Base-by-base conservation (phyloP, 1,140 invertebrate species). In the Semibalanus balanoides region DNA sequence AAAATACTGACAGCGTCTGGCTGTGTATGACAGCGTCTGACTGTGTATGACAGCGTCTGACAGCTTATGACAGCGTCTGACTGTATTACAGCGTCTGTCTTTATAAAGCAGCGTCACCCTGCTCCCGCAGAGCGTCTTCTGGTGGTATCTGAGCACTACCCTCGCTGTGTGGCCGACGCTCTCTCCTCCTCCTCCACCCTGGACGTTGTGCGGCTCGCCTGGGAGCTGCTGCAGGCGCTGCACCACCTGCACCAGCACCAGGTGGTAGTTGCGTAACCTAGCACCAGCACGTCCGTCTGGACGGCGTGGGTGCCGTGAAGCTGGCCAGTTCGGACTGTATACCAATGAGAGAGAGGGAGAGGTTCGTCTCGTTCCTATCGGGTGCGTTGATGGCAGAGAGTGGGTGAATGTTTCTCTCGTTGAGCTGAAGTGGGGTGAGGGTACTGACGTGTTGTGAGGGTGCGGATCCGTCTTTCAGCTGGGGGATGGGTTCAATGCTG, bases 81-180 rank as follows among this genome's bases (percentile, higher is more conserved):
- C n/a, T n/a, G n/a, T n/a, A n/a, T n/a, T n/a, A n/a, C n/a, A n/a
- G n/a, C n/a, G n/a, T n/a, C n/a, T n/a, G n/a, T n/a, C n/a, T n/a
- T n/a, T n/a, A n/a, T n/a, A n/a, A n/a, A n/a, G n/a, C n/a, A n/a
- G n/a, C n/a, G n/a, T n/a, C n/a, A n/a, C n/a, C n/a, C n/a, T n/a
- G n/a, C n/a, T n/a, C n/a, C n/a, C n/a, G n/a, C 83, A 96, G 95
- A 97, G 85, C 87, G 95, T 81, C 91, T 94, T 64, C 90, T 97
- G 75, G 89, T 96, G 25, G 93, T 97, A 0, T 90, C 91, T 35
- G 95, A 98, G 85, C 91, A 92, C 79, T 90, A 91, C 84, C 89
- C 89, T n/a, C 87, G 87, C 79, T 88, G 90, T 80, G 79, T 89
- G 81, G 86, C 86, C 79, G 75, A 72, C 83, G 28, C 77, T 81